phyloP scores from a whole-genome alignment of 2,113 vertebrate genomes.

The Ptilorrhoa leucosticta region DNA sequence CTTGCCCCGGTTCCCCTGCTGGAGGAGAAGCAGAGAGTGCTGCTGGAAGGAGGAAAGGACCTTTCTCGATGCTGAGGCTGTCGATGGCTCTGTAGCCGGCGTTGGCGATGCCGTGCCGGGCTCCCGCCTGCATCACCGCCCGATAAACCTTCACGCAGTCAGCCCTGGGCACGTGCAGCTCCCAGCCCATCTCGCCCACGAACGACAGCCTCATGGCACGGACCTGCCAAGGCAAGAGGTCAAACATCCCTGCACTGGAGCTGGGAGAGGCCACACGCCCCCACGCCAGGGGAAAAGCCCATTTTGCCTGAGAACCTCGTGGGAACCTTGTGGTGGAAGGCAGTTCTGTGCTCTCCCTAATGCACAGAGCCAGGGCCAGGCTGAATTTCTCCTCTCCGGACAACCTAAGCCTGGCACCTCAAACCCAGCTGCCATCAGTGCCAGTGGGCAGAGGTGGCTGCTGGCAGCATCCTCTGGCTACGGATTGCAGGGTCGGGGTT shows the following conservation, averaged over 20 bases:
- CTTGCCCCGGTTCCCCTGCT: rapidly evolving
- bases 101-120: constrained; percentile 81
- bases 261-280: rapidly evolving
- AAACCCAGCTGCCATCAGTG: rapidly evolving
- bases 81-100: constrained; percentile 95
- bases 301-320: rapidly evolving
- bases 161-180: constrained; percentile 84
- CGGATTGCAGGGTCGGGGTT: not conserved
- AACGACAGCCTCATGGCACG: constrained; percentile 92
- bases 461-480: not conserved
- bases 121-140: constrained; percentile 85
- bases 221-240: constrained; percentile 69
- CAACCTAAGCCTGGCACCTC: not conserved
- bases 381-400: not conserved
- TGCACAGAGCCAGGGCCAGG: not conserved
- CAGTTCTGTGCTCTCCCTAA: not conserved
- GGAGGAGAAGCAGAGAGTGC: rapidly evolving
- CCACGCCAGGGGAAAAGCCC: rapidly evolving
- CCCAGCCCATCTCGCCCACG: constrained; percentile 96
- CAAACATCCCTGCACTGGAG: rapidly evolving
- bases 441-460: not conserved
- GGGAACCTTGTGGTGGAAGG: not conserved
- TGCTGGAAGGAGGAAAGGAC: constrained; percentile 44
- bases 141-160: constrained; percentile 86
- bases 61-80: constrained; percentile 97